These are phyloP conservation scores for Hippocampus comes DNA, from an alignment of 2,113 vertebrate genomes.

Conservation along the genomic window DNA sequence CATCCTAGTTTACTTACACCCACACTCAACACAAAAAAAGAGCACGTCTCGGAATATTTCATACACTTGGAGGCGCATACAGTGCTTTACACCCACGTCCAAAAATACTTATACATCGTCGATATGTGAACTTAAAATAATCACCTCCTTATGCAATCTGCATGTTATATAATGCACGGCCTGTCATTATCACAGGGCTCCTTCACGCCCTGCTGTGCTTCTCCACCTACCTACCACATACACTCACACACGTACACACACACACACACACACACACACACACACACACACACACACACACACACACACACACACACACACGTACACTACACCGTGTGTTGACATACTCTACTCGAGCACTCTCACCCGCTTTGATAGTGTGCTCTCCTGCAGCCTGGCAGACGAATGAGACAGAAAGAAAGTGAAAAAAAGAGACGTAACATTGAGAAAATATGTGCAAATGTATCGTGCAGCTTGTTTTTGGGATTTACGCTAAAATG, in stretches of 20 bases:
- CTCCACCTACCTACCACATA: conserved; percentile 60
- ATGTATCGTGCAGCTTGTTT: background rate
- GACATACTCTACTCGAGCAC: conserved; percentile 65
- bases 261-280: conserved; percentile 26
- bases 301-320: conserved; percentile 47
- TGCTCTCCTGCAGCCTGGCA: conserved; percentile 57
- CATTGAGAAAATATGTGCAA: background rate
- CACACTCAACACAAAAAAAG: conserved; percentile 44
- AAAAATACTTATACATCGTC: conserved; percentile 60
- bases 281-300: conserved; percentile 24
- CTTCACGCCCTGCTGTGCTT: conserved; percentile 68
- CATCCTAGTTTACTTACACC: conserved; percentile 55
- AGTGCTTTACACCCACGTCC: conserved; percentile 48
- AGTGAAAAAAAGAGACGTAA: conserved; percentile 30
- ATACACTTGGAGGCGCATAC: conserved; percentile 27
- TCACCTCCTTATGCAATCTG: conserved; percentile 69
- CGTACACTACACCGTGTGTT: conserved; percentile 54
- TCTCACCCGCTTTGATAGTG: conserved; percentile 60
- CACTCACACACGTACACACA: conserved; percentile 13
- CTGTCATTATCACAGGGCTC: conserved; percentile 71
- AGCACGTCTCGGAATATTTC: conserved; percentile 47
- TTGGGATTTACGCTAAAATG: too few relatives aligned
- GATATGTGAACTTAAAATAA: conserved; percentile 68
- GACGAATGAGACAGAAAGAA: conserved; percentile 61
- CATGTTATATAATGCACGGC: conserved; percentile 70